Evolutionary conservation across 2,113 vertebrate species (phyloP).

Genomic region (Okapia johnstoni): DNA sequence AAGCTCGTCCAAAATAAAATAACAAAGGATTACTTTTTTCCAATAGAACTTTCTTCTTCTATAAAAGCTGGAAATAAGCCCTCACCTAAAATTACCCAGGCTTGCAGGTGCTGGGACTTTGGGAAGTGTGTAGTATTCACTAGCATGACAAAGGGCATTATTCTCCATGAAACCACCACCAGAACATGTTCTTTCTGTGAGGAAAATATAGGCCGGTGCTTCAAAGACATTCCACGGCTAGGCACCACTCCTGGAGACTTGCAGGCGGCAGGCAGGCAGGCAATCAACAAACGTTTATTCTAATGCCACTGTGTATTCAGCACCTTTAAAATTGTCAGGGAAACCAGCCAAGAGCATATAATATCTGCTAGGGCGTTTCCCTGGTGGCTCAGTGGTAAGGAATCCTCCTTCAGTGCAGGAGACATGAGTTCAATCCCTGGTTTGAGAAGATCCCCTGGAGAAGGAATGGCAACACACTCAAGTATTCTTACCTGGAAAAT

Average conservation of each 20-base stretch:
- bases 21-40: constrained; percentile 57
- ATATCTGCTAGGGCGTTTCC: background rate
- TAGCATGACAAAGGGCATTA: constrained; percentile 35
- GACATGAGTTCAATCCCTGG: background rate
- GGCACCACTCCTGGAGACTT: constrained; percentile 5
- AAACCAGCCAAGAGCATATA: background rate
- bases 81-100: constrained; percentile 48
- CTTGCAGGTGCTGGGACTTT: constrained; percentile 40
- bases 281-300: constrained; percentile 14
- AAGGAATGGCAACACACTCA: background rate
- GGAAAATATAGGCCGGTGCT: constrained; percentile 55
- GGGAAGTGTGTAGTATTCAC: background rate
- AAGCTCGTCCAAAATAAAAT: constrained; percentile 54
- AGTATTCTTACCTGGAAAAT: background rate
- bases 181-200: constrained; percentile 51
- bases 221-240: constrained; percentile 19
- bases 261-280: background rate
- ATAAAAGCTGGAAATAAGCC: constrained; percentile 54
- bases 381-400: background rate
- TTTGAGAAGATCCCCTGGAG: background rate
- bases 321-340: constrained; percentile 30
- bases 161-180: constrained; percentile 26
- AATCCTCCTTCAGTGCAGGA: background rate
- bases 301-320: constrained; percentile 4
- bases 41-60: constrained; percentile 37